Evolutionary conservation across 1,140 invertebrate genomes (phyloP).

Genomic region (Paramacrobiotus metropolitanus): DNA sequence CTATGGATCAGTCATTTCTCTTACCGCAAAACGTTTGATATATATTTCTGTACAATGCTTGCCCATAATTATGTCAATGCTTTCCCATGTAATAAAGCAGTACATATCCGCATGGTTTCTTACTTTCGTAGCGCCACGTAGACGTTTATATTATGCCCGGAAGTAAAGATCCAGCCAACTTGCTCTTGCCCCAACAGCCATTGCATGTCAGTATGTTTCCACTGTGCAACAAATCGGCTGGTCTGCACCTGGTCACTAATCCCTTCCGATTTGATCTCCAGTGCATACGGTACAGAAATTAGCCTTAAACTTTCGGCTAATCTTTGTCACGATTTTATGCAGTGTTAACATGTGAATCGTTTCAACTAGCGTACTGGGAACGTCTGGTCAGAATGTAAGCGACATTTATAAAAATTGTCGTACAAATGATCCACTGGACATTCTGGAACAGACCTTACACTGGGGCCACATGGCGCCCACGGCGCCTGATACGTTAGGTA

Average conservation of each 20-base stretch:
- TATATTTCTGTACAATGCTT: too few species aligned
- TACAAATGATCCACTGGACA: slow-evolving; percentile 41
- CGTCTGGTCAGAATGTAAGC: slow-evolving; percentile 55
- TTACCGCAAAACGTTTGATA: too few species aligned
- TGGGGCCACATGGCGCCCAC: slow-evolving; percentile 77
- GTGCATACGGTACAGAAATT: slow-evolving; percentile 19
- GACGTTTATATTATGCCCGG: slow-evolving; percentile 60
- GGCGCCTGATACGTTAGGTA: slow-evolving; percentile 61
- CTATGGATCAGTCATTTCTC: too few species aligned
- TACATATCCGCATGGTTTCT: slow-evolving; percentile 10
- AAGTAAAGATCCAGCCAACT: slow-evolving; percentile 59
- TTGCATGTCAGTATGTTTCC: slow-evolving; percentile 57
- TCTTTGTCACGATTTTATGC: too few species aligned
- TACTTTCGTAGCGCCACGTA: slow-evolving; percentile 18
- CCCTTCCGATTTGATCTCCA: slow-evolving; percentile 39
- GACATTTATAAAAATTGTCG: slow-evolving; percentile 46
- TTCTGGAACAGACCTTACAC: slow-evolving; percentile 38
- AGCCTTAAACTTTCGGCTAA: too few species aligned
- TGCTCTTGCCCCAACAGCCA: slow-evolving; percentile 70
- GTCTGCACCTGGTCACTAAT: slow-evolving; percentile 56
- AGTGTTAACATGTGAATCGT: slow-evolving; percentile 20
- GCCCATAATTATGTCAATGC: too few species aligned
- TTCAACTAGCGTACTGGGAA: slow-evolving; percentile 32
- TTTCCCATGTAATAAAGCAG: too few species aligned
- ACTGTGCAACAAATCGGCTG: slow-evolving; percentile 31